Evolutionary conservation across 2,113 vertebrate genomes (phyloP).

Genomic region (Hiodon tergisus): DNA sequence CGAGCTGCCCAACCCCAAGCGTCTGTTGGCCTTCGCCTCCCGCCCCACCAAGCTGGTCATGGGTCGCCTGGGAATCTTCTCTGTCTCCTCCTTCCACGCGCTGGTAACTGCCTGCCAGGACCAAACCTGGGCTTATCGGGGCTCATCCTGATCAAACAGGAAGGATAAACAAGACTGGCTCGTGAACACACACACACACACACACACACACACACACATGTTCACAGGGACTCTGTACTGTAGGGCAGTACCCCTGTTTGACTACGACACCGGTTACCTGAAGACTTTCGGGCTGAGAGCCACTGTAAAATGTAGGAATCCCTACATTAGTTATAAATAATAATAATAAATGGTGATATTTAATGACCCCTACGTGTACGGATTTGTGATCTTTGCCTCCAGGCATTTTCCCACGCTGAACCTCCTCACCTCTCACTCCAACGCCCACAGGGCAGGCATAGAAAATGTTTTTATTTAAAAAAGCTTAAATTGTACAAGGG

Average conservation of each 20-base stretch:
- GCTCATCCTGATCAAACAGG: not conserved
- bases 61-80: slow-evolving; percentile 91
- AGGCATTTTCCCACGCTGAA: slow-evolving; percentile 54
- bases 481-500: not conserved
- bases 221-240: not conserved
- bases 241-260: too few relatives aligned
- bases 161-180: not conserved
- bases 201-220: slow-evolving; percentile 1
- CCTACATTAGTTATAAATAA: too few relatives aligned
- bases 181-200: not conserved
- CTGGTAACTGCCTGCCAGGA: slow-evolving; percentile 66
- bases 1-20: slow-evolving; percentile 90
- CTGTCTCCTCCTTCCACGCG: slow-evolving; percentile 89
- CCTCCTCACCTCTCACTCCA: not conserved
- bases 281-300: not conserved
- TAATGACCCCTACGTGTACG: too few relatives aligned
- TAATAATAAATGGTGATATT: too few relatives aligned
- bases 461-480: not conserved
- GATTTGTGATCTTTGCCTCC: slow-evolving; percentile 31
- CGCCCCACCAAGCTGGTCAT: slow-evolving; percentile 90
- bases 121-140: not conserved
- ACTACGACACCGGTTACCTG: not conserved
- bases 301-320: too few relatives aligned
- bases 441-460: slow-evolving; percentile 15
- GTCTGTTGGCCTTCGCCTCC: slow-evolving; percentile 84